These are phyloP conservation scores for Drosophila setifemur DNA, from an alignment of 1,140 invertebrate species.

Conservation along the genomic window DNA sequence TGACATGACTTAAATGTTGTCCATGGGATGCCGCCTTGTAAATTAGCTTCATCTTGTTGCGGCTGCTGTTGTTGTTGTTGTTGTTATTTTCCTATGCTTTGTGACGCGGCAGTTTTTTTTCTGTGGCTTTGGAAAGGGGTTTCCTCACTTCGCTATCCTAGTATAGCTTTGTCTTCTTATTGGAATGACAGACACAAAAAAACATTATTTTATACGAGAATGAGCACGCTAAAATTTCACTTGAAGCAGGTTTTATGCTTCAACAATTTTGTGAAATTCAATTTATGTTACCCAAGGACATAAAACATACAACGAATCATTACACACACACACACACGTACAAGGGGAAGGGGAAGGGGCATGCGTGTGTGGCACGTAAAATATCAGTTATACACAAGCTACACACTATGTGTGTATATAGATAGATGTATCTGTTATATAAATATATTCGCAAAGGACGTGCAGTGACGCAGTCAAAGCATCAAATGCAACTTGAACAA, in stretches of 20 bases:
- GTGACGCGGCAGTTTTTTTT: constrained; percentile 61
- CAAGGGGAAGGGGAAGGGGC: not conserved
- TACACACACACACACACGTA: constrained; percentile 51
- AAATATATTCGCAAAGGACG: constrained; percentile 43
- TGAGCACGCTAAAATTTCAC: constrained; percentile 78
- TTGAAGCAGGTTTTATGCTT: constrained; percentile 79
- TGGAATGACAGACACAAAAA: constrained; percentile 76
- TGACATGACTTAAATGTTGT: constrained; percentile 66
- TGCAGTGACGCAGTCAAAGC: constrained; percentile 76
- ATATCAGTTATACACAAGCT: constrained; percentile 69
- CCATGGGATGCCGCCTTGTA: constrained; percentile 74
- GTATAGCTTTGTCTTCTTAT: constrained; percentile 16
- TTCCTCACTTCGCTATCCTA: not conserved
- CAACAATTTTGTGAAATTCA: constrained; percentile 81
- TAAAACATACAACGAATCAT: constrained; percentile 79
- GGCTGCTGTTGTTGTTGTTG: constrained; percentile 19
- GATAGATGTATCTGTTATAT: constrained; percentile 6
- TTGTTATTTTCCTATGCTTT: constrained; percentile 33
- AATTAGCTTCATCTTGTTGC: constrained; percentile 59
- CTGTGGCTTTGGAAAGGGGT: constrained; percentile 46
- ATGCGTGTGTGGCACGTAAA: constrained; percentile 63
- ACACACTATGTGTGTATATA: constrained; percentile 30
- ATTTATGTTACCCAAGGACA: constrained; percentile 80
- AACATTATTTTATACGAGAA: constrained; percentile 79
- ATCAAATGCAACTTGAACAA: constrained; percentile 69